Conservation (phyloP, 2,888 invertebrate species). For the Drosophila neutralis region DNA sequence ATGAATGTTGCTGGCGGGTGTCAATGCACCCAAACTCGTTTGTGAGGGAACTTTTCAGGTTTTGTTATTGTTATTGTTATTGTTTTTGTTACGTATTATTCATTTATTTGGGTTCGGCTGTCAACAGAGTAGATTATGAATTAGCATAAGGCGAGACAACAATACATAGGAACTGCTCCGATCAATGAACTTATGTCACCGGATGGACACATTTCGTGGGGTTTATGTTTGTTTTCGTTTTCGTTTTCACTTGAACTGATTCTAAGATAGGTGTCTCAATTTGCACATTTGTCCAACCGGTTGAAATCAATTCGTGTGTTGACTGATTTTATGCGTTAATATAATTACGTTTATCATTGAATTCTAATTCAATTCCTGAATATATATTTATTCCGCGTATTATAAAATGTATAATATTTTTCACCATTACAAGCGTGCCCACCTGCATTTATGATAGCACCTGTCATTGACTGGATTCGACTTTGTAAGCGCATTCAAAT, state of each 20-base stretch:
- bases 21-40: conserved; percentile 65
- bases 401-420: conserved; percentile 6
- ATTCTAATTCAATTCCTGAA: conserved; percentile 10
- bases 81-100: conserved; percentile 40
- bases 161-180: conserved; percentile 41
- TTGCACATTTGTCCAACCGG: conserved; percentile 26
- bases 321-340: conserved; percentile 19
- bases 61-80: conserved; percentile 20
- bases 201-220: conserved; percentile 52
- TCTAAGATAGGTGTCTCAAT: conserved; percentile 28
- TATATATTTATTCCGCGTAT: conserved; percentile 9
- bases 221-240: conserved; percentile 25
- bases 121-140: conserved; percentile 45
- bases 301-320: conserved; percentile 31
- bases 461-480: conserved; percentile 20
- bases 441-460: conserved; percentile 50
- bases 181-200: conserved; percentile 62
- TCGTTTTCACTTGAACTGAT: conserved; percentile 47
- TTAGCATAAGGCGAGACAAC: conserved; percentile 63
- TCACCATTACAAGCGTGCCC: conserved; percentile 20
- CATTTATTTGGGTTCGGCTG: conserved; percentile 54
- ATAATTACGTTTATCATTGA: neutral
- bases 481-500: conserved; percentile 22
- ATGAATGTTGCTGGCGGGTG: conserved; percentile 39
- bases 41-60: conserved; percentile 39